Evolutionary conservation across 2,113 vertebrate genomes (phyloP).

Genomic region (Macrotus californicus): DNA sequence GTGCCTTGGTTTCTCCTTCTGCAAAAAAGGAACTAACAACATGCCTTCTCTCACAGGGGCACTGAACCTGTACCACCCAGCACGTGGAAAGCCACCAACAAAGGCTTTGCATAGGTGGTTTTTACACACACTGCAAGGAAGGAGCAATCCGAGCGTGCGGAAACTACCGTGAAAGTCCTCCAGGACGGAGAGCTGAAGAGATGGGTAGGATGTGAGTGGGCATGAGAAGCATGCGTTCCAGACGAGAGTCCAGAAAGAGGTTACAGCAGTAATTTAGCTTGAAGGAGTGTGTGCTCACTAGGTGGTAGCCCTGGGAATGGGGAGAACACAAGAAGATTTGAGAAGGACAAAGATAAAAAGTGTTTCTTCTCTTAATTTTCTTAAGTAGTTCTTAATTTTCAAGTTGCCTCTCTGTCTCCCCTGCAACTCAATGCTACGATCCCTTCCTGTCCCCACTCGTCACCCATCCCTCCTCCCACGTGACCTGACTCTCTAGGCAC

Average conservation of each 20-base stretch:
- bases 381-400: not conserved
- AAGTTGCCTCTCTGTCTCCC: not conserved
- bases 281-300: not conserved
- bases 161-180: not conserved
- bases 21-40: not conserved
- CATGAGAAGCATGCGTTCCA: not conserved
- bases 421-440: not conserved
- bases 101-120: not conserved
- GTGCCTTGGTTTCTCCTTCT: slow-evolving; percentile 2
- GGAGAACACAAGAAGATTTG: not conserved
- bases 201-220: not conserved
- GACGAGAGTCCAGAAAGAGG: not conserved
- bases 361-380: not conserved
- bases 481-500: not conserved
- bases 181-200: not conserved
- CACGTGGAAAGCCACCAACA: accelerated
- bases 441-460: not conserved
- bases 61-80: not conserved
- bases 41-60: not conserved
- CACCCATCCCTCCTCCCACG: not conserved
- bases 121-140: not conserved
- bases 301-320: not conserved
- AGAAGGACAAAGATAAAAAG: not conserved
- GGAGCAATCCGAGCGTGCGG: not conserved
- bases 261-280: not conserved